Evolutionary conservation across 2,113 vertebrate species (phyloP).

Genomic region (Melanerpes formicivorus): DNA sequence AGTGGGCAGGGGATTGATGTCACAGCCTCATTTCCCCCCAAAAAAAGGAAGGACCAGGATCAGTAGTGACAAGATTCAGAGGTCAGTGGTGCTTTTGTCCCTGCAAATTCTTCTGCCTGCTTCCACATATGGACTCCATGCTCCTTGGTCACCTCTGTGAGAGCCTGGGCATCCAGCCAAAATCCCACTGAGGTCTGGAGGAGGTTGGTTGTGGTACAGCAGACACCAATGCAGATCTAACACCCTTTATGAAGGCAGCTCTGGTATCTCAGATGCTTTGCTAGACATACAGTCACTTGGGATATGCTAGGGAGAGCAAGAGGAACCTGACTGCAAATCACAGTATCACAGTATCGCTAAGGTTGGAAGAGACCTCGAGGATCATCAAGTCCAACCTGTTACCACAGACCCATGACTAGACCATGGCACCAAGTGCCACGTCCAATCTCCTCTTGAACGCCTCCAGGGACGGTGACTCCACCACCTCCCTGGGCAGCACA

Average conservation of each 20-base stretch:
- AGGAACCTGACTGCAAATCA: not conserved
- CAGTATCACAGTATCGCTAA: too few relatives aligned
- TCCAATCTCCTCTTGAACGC: too few relatives aligned
- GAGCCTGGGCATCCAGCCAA: not conserved
- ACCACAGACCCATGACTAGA: too few relatives aligned
- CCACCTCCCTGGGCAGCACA: too few relatives aligned
- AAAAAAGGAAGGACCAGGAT: too few relatives aligned
- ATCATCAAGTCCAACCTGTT: too few relatives aligned
- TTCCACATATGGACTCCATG: fast-evolving
- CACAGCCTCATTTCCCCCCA: too few relatives aligned
- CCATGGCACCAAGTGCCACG: too few relatives aligned
- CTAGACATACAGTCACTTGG: fast-evolving
- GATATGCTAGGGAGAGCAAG: too few relatives aligned
- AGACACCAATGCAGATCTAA: not conserved
- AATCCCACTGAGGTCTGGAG: not conserved
- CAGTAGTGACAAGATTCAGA: not conserved
- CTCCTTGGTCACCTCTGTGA: fast-evolving
- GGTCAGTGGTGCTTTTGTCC: fast-evolving
- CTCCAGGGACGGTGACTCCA: too few relatives aligned
- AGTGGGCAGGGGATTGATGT: too few relatives aligned
- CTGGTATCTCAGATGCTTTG: fast-evolving
- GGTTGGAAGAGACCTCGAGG: too few relatives aligned
- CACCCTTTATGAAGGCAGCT: not conserved
- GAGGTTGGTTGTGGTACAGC: not conserved
- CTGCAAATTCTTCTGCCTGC: not conserved